Percentiles rank a stretch among this genome's conserved stretches.
Conservation (phyloP, 2,888 invertebrate genomes). For the Formica aserva region DNA sequence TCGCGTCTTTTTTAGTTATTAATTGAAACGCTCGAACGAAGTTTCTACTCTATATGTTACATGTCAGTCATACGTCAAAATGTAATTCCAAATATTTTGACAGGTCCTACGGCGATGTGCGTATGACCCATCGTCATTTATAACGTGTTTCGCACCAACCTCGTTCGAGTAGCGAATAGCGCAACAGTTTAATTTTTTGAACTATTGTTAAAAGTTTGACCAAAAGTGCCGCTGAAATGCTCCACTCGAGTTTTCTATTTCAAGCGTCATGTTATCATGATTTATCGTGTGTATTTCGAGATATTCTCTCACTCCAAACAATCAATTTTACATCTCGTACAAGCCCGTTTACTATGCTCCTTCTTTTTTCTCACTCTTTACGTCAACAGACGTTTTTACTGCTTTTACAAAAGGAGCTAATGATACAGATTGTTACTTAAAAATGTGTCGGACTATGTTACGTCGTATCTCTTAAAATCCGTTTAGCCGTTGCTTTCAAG, state of each 20-base stretch:
- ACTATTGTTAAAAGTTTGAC: not conserved
- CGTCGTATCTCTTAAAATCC: constrained; percentile 15
- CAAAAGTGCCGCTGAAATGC: not conserved
- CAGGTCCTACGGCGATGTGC: not conserved
- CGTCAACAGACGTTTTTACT: not conserved
- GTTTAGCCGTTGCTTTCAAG: not conserved
- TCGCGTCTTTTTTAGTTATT: constrained; percentile 10
- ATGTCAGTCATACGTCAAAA: constrained; percentile 4
- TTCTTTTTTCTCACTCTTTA: not conserved
- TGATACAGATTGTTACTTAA: not conserved
- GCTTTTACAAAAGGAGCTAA: not conserved
- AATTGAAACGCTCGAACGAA: not conserved
- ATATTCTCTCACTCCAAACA: not conserved
- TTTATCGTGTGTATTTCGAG: not conserved
- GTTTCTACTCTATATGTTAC: not conserved
- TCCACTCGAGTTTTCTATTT: constrained; percentile 11
- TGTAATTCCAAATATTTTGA: constrained; percentile 24
- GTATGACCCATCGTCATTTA: constrained; percentile 20
- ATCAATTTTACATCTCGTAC: not conserved
- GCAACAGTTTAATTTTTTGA: constrained; percentile 40
- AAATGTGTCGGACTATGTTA: not conserved
- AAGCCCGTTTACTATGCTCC: not conserved
- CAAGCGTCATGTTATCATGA: not conserved
- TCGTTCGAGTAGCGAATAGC: not conserved
- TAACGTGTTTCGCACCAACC: not conserved